Evolutionary conservation across 2,888 invertebrate species (phyloP), one percentile per base, ranked within the genome.

Genomic region (Torymus aiolomorphi): DNA sequence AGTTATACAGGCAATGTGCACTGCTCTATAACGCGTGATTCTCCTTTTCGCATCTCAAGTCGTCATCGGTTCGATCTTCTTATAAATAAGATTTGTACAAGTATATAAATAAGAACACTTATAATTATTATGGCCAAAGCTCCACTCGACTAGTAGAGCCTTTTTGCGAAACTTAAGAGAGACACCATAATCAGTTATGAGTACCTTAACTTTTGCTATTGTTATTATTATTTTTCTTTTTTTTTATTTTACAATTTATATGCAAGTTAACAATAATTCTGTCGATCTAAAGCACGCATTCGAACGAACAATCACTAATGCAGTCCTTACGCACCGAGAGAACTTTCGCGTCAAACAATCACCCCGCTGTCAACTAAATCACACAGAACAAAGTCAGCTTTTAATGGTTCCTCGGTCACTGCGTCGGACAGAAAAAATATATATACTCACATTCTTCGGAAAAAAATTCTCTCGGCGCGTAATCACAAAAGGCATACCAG

Each of bases 81-180:
- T 77, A 74, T 54, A 77, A 77, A 70, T 77, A 74, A 77, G 69
- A 61, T 76, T 69, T 80, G 73, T 73, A 80, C 77, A 77, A 74
- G 51, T 74, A 20, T 65, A 70, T 77, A 77, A 80, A 77, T 80
- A 80, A 74, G 70, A 80, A 77, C 72, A 76, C 76, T 80, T n/a
- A n/a, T 76, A 72, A 72, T 69, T 67, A 70, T 76, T 80, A 77
- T 73, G 65, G 73, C 74, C 73, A 74, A 80, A 77, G 59, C 49
- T 62, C 70, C 54, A 16, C 8, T 56, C n/a, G 42, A 70, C n/a
- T 70, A 20, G 16, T 20, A 10, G n/a, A 70, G 56, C 57, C n/a
- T 24, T 12, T 18, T 1, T 13, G 16, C 42, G 65, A 51, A 66
- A 51, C 51, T 51, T 49, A 20, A 66, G 18, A 8, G 51, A 66